Base-by-base conservation (phyloP, 2,888 invertebrate species). In the Macropis europaea region DNA sequence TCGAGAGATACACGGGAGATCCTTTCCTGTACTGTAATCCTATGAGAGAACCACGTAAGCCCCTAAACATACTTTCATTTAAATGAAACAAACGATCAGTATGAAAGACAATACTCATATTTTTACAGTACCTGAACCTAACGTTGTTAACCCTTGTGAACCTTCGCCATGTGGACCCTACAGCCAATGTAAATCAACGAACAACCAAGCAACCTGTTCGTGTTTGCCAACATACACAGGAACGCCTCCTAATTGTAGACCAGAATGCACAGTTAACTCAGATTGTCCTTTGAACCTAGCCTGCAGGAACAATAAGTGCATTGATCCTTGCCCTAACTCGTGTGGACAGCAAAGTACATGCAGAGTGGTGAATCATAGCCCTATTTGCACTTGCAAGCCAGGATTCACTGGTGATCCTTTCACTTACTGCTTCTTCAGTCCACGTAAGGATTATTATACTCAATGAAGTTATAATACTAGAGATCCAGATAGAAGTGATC, bases 151-250 rank as follows among this genome's bases (percentile, higher is more conserved):
- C 54, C 93, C 93, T 45, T 94, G 94, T 84, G 90, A 91, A 79
- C 93, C 94, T 53, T 93, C 93, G 67, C 94, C 94, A 1, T 95
- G 94, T 83, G 94, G 94, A 11, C 90, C 93, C 11, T 94, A 94
- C 88, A 93, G 94, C 60, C 85, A 93, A 48, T 95, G 94, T 80
- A 92, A 93, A 81, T 92, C 92, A 83, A 91, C 92, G 62, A 93
- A 93, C 79, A 92, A 92, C 69, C 93, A 93, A 68, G 94, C 94
- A 22, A 92, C 93, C 53, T 94, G 94, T 83, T 91, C 91, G 71
- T 94, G 94, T 84, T 89, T 93, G 59, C 90, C 93, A 15, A 93
- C 92, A 79, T 94, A 93, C 84, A 91, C 92, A 57, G 94, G 94
- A 34, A 92, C 93, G 85, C 94, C 94, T 28, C 91, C 92, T 26